Evolutionary conservation across 2,888 invertebrate species (phyloP).

Genomic region (Halictus ligatus): DNA sequence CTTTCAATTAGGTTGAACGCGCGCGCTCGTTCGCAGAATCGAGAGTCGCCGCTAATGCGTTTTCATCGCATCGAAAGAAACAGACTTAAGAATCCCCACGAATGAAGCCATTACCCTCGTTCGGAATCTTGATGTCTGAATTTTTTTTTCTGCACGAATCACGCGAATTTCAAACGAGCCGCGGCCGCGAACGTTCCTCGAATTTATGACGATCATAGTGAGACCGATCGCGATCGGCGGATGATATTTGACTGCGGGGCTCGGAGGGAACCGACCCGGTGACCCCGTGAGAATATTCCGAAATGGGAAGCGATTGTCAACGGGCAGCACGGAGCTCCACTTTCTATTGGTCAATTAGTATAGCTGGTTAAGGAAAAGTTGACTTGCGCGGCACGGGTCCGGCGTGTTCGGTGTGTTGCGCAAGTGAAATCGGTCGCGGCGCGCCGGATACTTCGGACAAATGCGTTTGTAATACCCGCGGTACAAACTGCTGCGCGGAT

Average conservation of each 20-base stretch:
- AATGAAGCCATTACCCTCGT: constrained; percentile 42
- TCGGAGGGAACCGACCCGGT: neutral
- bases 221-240: neutral
- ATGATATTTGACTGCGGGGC: constrained; percentile 9
- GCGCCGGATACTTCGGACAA: constrained; percentile 38
- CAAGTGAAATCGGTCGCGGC: constrained; percentile 67
- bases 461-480: constrained; percentile 18
- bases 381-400: constrained; percentile 52
- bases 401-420: constrained; percentile 61
- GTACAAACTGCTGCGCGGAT: constrained; percentile 43
- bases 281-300: constrained; percentile 60
- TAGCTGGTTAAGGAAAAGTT: constrained; percentile 75
- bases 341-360: constrained; percentile 80
- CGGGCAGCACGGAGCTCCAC: constrained; percentile 65
- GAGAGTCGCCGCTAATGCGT: constrained; percentile 8
- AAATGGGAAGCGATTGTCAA: constrained; percentile 70
- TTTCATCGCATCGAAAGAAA: constrained; percentile 19
- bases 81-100: constrained; percentile 22
- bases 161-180: constrained; percentile 23
- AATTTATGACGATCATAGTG: neutral
- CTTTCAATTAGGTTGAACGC: neutral
- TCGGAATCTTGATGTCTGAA: neutral
- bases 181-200: neutral
- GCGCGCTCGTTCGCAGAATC: neutral
- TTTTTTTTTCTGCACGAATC: constrained; percentile 16